A percentile compares a stretch with the other conserved stretches of the same genome.
These are phyloP conservation scores for Galago senegalensis DNA, from an alignment of 2,797 vertebrate genomes.

Conservation along the genomic window DNA sequence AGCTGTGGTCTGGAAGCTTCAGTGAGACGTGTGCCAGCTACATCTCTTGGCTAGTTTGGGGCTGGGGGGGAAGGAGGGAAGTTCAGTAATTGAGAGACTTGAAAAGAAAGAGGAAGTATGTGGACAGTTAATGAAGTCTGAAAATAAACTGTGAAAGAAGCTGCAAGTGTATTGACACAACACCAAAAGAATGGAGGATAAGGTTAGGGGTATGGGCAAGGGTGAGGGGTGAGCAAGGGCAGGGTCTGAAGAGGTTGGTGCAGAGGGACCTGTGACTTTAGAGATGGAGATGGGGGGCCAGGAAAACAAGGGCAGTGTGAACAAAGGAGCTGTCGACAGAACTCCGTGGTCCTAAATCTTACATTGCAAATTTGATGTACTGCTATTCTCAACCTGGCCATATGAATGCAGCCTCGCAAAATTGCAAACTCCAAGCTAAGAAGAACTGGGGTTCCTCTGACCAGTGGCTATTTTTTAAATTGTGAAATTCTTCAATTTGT, in stretches of 20 bases:
- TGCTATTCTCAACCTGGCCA: conserved; percentile 36
- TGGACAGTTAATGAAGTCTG: background rate
- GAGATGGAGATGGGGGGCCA: background rate
- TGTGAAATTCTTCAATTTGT: conserved; percentile 75
- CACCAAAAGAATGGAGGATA: background rate
- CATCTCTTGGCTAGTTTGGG: conserved; percentile 31
- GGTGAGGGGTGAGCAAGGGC: background rate
- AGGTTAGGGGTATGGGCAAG: background rate
- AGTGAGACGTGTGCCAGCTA: background rate
- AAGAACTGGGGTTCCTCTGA: conserved; percentile 68
- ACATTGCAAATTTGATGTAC: conserved; percentile 58
- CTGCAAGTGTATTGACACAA: background rate
- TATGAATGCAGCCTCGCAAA: conserved; percentile 60
- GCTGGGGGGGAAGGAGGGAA: background rate
- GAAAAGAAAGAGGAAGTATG: conserved; percentile 49
- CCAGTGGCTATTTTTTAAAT: conserved; percentile 40
- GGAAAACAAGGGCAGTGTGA: conserved; percentile 12
- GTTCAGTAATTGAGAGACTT: conserved; percentile 9
- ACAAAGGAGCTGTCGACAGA: conserved; percentile 51
- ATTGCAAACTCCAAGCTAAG: conserved; percentile 62
- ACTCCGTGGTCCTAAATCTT: conserved; percentile 57
- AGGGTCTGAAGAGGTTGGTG: background rate
- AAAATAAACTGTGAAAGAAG: conserved; percentile 29
- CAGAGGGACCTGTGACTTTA: background rate
- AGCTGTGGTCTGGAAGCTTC: background rate